Conservation (phyloP, 2,113 vertebrate species). For the Lepus europaeus region DNA sequence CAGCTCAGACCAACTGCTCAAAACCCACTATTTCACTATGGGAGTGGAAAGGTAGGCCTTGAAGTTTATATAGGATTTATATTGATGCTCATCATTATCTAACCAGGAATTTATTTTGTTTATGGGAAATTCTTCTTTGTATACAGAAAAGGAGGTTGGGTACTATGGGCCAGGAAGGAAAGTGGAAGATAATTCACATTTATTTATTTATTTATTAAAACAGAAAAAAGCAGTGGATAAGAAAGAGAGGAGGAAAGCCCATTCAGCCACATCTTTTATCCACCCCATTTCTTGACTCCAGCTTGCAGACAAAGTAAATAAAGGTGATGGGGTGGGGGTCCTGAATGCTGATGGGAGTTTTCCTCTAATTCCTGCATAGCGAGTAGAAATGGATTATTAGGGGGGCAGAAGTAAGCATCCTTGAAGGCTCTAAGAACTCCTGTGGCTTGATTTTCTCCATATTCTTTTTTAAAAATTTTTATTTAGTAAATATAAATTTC, state of each 20-base stretch:
- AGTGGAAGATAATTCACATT: constrained; percentile 27
- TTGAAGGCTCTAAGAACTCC: neutral
- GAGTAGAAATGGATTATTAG: neutral
- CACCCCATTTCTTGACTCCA: neutral
- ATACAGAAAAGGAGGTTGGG: neutral
- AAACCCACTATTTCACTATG: neutral
- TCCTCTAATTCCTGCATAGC: neutral
- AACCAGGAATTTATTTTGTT: constrained; percentile 59
- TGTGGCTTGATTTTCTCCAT: constrained; percentile 13
- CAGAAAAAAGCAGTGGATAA: neutral
- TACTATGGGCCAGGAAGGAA: neutral
- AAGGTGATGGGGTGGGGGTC: neutral
- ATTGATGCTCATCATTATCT: constrained; percentile 29
- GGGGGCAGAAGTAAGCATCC: neutral
- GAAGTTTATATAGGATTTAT: constrained; percentile 50
- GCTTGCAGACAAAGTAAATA: neutral
- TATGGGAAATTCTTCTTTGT: constrained; percentile 52
- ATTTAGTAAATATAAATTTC: too few species aligned
- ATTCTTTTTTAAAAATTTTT: neutral
- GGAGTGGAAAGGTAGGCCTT: neutral
- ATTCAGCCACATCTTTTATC: neutral
- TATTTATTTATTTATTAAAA: neutral
- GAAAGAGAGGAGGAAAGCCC: neutral
- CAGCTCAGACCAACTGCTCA: neutral
- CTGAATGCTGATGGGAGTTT: neutral